These are phyloP conservation scores for Phoxinus dragarum DNA, from an alignment of 2,797 vertebrate species.

Conservation along the genomic window DNA sequence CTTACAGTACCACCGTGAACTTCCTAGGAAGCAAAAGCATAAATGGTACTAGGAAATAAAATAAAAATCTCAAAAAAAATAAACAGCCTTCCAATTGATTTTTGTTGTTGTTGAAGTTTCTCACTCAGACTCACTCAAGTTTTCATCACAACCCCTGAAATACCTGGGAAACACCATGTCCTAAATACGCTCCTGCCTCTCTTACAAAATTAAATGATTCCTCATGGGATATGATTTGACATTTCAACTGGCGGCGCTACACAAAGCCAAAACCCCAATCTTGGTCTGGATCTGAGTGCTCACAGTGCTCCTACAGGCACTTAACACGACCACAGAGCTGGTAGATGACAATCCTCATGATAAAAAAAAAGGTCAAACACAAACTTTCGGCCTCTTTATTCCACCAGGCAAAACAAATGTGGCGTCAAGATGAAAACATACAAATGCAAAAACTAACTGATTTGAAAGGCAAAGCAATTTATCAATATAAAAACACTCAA, in stretches of 20 bases:
- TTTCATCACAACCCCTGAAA: background rate
- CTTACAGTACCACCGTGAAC: background rate
- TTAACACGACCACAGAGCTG: conserved; percentile 26
- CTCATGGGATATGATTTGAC: conserved; percentile 38
- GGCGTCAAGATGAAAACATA: background rate
- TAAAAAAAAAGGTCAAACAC: background rate
- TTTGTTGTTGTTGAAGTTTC: background rate
- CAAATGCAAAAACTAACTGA: conserved; percentile 8
- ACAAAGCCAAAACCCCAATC: conserved; percentile 33
- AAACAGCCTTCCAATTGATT: background rate
- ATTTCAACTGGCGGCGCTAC: conserved; percentile 24
- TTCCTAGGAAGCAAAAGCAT: background rate
- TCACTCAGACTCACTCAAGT: background rate
- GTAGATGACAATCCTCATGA: conserved; percentile 16
- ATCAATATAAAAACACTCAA: conserved; percentile 21
- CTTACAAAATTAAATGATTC: conserved; percentile 38
- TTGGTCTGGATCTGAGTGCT: background rate
- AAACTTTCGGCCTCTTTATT: conserved; percentile 7
- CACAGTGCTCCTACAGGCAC: background rate
- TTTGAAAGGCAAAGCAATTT: conserved; percentile 24
- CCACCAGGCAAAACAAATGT: conserved; percentile 5
- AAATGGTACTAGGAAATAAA: background rate
- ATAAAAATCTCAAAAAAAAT: background rate
- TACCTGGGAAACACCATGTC: conserved; percentile 24
- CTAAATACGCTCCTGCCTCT: conserved; percentile 27